These are phyloP conservation scores for Helostoma temminkii DNA, from an alignment of 2,797 vertebrate genomes.

Conservation along the genomic window DNA sequence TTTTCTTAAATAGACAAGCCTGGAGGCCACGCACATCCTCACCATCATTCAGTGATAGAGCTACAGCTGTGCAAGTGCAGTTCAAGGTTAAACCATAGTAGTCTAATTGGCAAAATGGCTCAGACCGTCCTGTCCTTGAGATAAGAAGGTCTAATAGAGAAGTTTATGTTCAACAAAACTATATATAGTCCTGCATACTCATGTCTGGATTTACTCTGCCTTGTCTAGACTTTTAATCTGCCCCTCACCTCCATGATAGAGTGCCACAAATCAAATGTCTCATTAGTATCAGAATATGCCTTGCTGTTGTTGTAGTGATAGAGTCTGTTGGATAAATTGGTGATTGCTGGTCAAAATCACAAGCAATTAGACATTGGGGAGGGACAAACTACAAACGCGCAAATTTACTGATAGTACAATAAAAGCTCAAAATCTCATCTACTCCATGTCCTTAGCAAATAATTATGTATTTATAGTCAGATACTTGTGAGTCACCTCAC, in stretches of 20 bases:
- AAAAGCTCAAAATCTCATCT: no score
- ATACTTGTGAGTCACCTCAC: no score
- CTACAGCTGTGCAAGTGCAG: slow-evolving; percentile 81
- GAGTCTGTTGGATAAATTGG: background rate
- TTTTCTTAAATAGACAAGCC: slow-evolving; percentile 54
- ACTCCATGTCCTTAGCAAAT: no score
- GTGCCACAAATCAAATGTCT: slow-evolving; percentile 12
- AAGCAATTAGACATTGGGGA: no score
- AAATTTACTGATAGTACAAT: no score
- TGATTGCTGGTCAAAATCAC: background rate
- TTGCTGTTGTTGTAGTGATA: background rate
- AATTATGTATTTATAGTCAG: no score
- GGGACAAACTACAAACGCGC: no score
- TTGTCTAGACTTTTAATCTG: slow-evolving; percentile 14
- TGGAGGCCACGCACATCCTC: slow-evolving; percentile 67
- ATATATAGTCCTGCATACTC: slow-evolving; percentile 66
- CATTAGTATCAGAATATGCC: background rate
- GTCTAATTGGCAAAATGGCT: slow-evolving; percentile 78
- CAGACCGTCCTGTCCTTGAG: slow-evolving; percentile 83
- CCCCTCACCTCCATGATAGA: slow-evolving; percentile 15
- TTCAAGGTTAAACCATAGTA: slow-evolving; percentile 80
- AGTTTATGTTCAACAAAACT: slow-evolving; percentile 69
- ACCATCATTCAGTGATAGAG: slow-evolving; percentile 66
- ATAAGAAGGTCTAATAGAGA: slow-evolving; percentile 75
- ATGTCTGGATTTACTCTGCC: slow-evolving; percentile 55